A percentile compares a stretch with the other conserved stretches of the same genome.
These are phyloP conservation scores for Melolontha melolontha DNA, from an alignment of 2,888 invertebrate genomes.

Conservation along the genomic window DNA sequence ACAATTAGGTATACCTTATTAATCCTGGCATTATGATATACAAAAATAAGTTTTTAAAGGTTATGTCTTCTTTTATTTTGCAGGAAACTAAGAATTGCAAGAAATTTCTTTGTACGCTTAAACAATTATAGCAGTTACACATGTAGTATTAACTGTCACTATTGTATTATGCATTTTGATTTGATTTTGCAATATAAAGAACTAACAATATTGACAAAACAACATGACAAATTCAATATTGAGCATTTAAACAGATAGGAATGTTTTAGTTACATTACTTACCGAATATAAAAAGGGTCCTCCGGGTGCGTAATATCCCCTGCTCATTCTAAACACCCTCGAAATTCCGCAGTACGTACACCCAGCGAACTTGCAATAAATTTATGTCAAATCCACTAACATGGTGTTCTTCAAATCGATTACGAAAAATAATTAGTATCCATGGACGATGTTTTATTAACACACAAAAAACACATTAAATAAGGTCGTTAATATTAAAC, in stretches of 20 bases:
- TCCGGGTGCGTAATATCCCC: slow-evolving; percentile 58
- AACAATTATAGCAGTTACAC: slow-evolving; percentile 4
- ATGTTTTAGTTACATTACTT: slow-evolving; percentile 45
- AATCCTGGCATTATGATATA: too few relatives aligned
- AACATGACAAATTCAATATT: background rate
- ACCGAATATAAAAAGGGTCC: slow-evolving; percentile 61
- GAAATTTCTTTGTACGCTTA: slow-evolving; percentile 9
- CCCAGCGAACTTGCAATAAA: background rate
- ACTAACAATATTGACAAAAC: slow-evolving; percentile 1
- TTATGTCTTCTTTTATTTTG: background rate
- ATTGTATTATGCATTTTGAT: background rate
- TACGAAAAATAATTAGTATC: slow-evolving; percentile 4
- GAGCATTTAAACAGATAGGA: background rate
- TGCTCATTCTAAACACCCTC: slow-evolving; percentile 52
- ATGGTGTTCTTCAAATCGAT: slow-evolving; percentile 31
- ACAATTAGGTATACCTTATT: too few relatives aligned
- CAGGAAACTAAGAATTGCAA: slow-evolving; percentile 1
- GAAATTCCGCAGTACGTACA: slow-evolving; percentile 14
- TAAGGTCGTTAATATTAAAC: slow-evolving; percentile 4
- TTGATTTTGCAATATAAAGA: background rate
- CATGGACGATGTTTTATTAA: slow-evolving; percentile 2
- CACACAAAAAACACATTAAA: background rate
- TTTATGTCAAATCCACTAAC: slow-evolving; percentile 32
- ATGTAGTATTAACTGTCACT: background rate
- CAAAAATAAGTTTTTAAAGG: background rate